Base-by-base conservation (phyloP, 2,797 vertebrate species). In the Yasuhikotakia modesta region DNA sequence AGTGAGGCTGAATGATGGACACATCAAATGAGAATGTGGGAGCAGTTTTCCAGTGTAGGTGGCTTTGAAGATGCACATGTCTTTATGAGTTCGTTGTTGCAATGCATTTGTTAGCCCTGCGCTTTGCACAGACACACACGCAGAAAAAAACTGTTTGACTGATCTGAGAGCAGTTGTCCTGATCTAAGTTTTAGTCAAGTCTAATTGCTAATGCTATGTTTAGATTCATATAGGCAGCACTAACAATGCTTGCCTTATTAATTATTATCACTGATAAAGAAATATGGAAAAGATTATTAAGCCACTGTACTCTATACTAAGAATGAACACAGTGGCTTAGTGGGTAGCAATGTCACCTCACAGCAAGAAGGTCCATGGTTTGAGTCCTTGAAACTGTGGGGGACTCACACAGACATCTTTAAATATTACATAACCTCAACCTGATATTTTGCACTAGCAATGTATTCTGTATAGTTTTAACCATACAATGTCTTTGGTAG, bases 1-100 rank as follows among this genome's bases (percentile, higher is more conserved):
- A 55, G 65, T 48, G 48, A 52, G 19, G 24, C 24, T 45, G 43
- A 64, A 45, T 72, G 60, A 70, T 65, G 48, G 39, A 58, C 57
- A 81, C 65, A 35, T 65, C 50, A 70, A 6, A 63, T 35, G 12
- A 76, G 46, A 74, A 39, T 75, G 48, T 69, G 50, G 64, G 71
- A 79, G 50, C 12, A n/a, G 65, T 58, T 50, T 4, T 24, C 64
- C 43, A 43, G 65, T 10, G 43, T 70, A 52, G 66, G 67, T 39
- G 61, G 52, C 43, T 35, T 43, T 71, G 35, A 55, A 35, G 55
- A 35, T 63, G 46, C 12, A 35, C 61, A 17, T 69, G 21, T 32
- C 1, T 32, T 32, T 24, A 50, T 50, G 30, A 55, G 19, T 22
- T 57, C 52, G 5, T 57, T 4, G 22, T 22, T 57, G 39, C 24